Conservation (phyloP, 2,888 invertebrate genomes). For the Molorchus minor region DNA sequence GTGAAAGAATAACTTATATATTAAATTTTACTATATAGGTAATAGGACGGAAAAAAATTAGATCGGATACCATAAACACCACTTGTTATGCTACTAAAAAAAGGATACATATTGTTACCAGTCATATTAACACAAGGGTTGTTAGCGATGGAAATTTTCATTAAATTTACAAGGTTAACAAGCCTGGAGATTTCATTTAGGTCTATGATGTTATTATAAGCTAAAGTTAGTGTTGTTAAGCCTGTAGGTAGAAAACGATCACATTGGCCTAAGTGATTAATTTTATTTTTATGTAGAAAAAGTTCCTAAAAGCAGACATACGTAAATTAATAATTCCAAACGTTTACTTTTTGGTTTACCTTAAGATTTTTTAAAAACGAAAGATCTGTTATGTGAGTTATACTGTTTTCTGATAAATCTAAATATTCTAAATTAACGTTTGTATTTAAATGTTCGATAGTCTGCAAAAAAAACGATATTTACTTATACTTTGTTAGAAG, state of each 20-base stretch:
- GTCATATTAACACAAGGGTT: slow-evolving; percentile 88
- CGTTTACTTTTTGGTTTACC: slow-evolving; percentile 64
- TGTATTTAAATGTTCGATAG: slow-evolving; percentile 87
- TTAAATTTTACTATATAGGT: too few species aligned
- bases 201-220: slow-evolving; percentile 85
- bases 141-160: slow-evolving; percentile 84
- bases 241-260: slow-evolving; percentile 83
- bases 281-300: slow-evolving; percentile 85
- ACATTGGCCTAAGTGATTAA: slow-evolving; percentile 82
- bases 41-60: too few species aligned
- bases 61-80: neutral
- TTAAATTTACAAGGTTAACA: slow-evolving; percentile 77
- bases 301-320: slow-evolving; percentile 71
- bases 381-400: slow-evolving; percentile 85
- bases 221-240: slow-evolving; percentile 78
- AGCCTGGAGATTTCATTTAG: slow-evolving; percentile 87
- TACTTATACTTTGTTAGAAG: too few species aligned
- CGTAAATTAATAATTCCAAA: slow-evolving; percentile 17
- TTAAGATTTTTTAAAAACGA: slow-evolving; percentile 83
- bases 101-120: slow-evolving; percentile 83
- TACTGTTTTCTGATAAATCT: slow-evolving; percentile 90
- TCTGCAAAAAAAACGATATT: slow-evolving; percentile 64
- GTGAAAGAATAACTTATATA: too few species aligned
- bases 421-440: slow-evolving; percentile 83
- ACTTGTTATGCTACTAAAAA: slow-evolving; percentile 16